phyloP scores from a whole-genome alignment of 2,888 invertebrate species.

The Dermolepida albohirtum region DNA sequence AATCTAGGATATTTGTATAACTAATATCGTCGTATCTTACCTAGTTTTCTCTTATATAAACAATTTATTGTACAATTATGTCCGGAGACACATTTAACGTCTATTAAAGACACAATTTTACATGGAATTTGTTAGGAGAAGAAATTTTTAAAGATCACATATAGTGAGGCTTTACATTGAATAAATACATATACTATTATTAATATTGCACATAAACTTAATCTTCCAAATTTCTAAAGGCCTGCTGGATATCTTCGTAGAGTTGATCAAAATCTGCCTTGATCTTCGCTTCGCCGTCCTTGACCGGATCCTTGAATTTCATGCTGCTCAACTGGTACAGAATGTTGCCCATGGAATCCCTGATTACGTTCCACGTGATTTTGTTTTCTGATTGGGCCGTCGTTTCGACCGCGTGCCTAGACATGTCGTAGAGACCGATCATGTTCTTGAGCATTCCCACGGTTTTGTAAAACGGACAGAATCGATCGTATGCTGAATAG shows the following conservation, averaged over 20 bases:
- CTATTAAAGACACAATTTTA: slow-evolving; percentile 12
- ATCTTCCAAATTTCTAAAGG: slow-evolving; percentile 99
- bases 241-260: slow-evolving; percentile 95
- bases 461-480: slow-evolving; percentile 99
- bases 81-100: slow-evolving; percentile 1
- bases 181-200: slow-evolving; percentile 19
- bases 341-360: slow-evolving; percentile 96
- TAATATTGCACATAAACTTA: slow-evolving; percentile 66
- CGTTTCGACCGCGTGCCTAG: slow-evolving; percentile 96
- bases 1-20: slow-evolving; percentile 12
- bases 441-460: slow-evolving; percentile 99
- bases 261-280: slow-evolving; percentile 97
- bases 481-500: slow-evolving; percentile 93
- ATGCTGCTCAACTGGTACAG: slow-evolving; percentile 98
- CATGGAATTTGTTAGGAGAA: slow-evolving; percentile 3
- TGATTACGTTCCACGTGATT: slow-evolving; percentile 97
- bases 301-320: slow-evolving; percentile 99
- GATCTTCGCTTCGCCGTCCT: slow-evolving; percentile 98
- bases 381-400: slow-evolving; percentile 99
- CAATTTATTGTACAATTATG: slow-evolving; percentile 27
- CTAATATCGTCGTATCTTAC: slow-evolving; percentile 7
- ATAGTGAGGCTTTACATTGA: slow-evolving; percentile 35
- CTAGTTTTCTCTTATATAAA: slow-evolving; percentile 14
- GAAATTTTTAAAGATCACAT: slow-evolving; percentile 16
- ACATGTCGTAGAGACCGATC: slow-evolving; percentile 98